These are phyloP conservation scores for Poecile atricapillus DNA, from an alignment of 2,113 vertebrate species.

Conservation along the genomic window DNA sequence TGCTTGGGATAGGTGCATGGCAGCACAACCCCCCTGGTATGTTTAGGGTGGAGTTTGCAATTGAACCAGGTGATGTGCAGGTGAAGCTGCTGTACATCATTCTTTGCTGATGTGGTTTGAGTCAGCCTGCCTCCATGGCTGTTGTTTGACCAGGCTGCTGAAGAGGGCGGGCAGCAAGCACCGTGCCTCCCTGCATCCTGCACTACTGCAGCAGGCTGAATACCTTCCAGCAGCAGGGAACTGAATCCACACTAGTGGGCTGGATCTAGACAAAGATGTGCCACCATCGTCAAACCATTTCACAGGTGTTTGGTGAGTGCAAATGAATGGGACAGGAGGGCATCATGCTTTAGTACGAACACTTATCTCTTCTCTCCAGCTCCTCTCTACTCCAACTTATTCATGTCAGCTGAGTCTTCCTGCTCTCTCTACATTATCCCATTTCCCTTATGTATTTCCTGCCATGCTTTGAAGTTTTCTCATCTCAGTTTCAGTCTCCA, in stretches of 20 bases:
- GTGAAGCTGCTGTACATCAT: background rate
- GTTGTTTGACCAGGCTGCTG: background rate
- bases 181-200: background rate
- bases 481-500: background rate
- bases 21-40: background rate
- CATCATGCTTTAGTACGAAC: background rate
- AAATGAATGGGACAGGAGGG: background rate
- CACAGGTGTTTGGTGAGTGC: background rate
- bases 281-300: background rate
- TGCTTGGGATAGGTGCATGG: background rate
- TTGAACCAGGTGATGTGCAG: fast-evolving
- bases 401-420: background rate
- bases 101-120: background rate
- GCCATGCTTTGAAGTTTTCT: background rate
- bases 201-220: background rate
- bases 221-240: background rate
- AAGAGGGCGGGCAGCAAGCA: background rate
- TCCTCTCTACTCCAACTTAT: background rate
- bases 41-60: background rate
- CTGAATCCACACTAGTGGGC: background rate
- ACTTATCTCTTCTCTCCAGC: background rate
- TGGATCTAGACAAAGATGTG: background rate
- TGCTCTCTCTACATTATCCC: background rate
- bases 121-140: background rate
- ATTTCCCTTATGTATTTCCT: background rate